Base-by-base conservation (phyloP, 1,140 invertebrate genomes). In the Drosophila pseudoobscura region DNA sequence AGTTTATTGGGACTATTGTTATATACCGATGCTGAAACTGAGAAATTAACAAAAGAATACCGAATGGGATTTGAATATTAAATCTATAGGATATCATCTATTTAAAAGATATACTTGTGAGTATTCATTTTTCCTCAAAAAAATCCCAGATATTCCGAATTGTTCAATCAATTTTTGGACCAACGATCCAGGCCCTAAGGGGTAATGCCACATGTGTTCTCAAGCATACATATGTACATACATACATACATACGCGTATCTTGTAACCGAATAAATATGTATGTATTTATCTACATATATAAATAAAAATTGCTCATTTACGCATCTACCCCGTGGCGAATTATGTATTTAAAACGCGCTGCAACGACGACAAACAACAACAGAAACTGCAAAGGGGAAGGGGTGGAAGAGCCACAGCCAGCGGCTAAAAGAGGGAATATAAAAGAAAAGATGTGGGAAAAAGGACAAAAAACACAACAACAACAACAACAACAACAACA, bases 231-330 rank as follows among this genome's bases (percentile, higher is more conserved):
- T 66, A 51, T 20, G 8, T 6, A 53, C 26, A 22, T 46, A 50
- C 31, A 9, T 11, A 55, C 43, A 46, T 56, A 45, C 22, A 50
- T 35, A 39, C 17, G n/a, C 35, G 31, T 31, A 56, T 49, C 45
- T 57, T 57, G 51, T 56, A 46, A 26, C 64, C 45, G 45, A 44
- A 75, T 56, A 57, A 64, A 44, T 17, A 26, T 17, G 17, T 17
- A 1, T 26, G n/a, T 17, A 26, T 15, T 15, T 15, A 15, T 51
- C n/a, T 44, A 51, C 15, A 65, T 74, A 65, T 49, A 82, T 88
- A 88, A 82, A 88, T 88, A 75, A 82, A 80, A 82, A 82, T 88
- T 78, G 78, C 74, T 73, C 82, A 85, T 85, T 85, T 85, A 87
- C 82, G 82, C 78, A 82, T 75, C 44, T 61, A 68, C 78, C 82